Evolutionary conservation across 2,888 invertebrate species (phyloP).

Genomic region (Sphecodes monilicornis): DNA sequence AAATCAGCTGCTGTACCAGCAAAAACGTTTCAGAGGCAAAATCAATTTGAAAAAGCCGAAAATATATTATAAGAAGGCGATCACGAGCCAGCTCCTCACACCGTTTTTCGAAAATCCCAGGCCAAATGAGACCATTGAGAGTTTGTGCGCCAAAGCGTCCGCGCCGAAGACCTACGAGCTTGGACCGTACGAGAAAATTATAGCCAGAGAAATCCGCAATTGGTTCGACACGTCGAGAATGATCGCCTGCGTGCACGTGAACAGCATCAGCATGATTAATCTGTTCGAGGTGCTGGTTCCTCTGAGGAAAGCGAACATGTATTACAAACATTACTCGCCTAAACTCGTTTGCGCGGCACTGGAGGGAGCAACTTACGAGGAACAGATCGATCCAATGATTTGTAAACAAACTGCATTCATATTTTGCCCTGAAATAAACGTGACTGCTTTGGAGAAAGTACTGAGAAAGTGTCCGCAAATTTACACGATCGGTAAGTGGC

Average conservation of each 20-base stretch:
- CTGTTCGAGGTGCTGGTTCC: conserved; percentile 88
- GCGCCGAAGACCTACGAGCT: conserved; percentile 78
- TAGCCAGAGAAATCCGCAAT: conserved; percentile 90
- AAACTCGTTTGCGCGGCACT: conserved; percentile 89
- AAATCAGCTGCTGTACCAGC: conserved; percentile 81
- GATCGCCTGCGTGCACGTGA: conserved; percentile 90
- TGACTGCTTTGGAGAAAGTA: conserved; percentile 87
- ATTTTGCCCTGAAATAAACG: conserved; percentile 89
- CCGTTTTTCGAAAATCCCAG: conserved; percentile 87
- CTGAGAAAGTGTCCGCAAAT: conserved; percentile 90
- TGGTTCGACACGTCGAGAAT: conserved; percentile 90
- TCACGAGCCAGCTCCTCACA: conserved; percentile 88
- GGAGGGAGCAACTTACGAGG: conserved; percentile 87
- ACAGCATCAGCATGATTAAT: conserved; percentile 89
- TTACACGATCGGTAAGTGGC: conserved; percentile 87
- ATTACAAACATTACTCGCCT: conserved; percentile 88
- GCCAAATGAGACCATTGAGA: conserved; percentile 70
- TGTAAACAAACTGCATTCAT: conserved; percentile 88
- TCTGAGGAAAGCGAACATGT: conserved; percentile 89
- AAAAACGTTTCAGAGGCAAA: conserved; percentile 90
- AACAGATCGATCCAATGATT: conserved; percentile 88
- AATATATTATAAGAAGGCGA: conserved; percentile 89
- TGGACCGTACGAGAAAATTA: conserved; percentile 90
- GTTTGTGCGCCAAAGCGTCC: conserved; percentile 84
- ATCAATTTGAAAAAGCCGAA: conserved; percentile 92